Conservation (phyloP, 2,797 vertebrate species). For the Coluber constrictor region DNA sequence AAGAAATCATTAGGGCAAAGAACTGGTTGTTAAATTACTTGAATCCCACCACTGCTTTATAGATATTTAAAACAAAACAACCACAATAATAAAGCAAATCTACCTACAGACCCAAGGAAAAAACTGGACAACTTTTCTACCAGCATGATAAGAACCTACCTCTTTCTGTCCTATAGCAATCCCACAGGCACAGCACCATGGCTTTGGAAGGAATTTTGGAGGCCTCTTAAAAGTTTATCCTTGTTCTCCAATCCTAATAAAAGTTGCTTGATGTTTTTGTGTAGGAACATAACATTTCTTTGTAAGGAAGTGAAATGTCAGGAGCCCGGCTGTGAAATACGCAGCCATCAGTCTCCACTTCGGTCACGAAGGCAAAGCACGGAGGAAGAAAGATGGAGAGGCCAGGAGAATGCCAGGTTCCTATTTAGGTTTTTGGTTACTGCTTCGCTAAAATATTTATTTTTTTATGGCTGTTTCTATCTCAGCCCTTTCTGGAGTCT, state of each 20-base stretch:
- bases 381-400: not conserved
- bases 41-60: not conserved
- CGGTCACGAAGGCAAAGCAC: conserved; percentile 36
- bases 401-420: conserved; percentile 26
- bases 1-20: too few species aligned
- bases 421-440: conserved; percentile 64
- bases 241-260: not conserved
- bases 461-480: conserved; percentile 60
- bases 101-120: not conserved
- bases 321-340: conserved; percentile 51
- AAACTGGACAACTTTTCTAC: not conserved
- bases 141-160: not conserved
- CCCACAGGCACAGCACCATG: not conserved
- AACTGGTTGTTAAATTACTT: too few species aligned
- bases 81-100: not conserved
- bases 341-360: not conserved
- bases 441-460: conserved; percentile 62
- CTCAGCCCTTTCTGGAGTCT: conserved; percentile 43
- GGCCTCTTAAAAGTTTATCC: not conserved
- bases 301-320: conserved; percentile 50
- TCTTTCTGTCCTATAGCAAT: not conserved
- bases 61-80: not conserved
- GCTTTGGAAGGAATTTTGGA: not conserved
- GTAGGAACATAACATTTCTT: conserved; percentile 40
- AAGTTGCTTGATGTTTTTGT: conserved; percentile 7